Percentiles rank a stretch among this genome's conserved stretches.
Evolutionary conservation across 2,113 vertebrate species (phyloP).

Genomic region (Tauraco erythrolophus): DNA sequence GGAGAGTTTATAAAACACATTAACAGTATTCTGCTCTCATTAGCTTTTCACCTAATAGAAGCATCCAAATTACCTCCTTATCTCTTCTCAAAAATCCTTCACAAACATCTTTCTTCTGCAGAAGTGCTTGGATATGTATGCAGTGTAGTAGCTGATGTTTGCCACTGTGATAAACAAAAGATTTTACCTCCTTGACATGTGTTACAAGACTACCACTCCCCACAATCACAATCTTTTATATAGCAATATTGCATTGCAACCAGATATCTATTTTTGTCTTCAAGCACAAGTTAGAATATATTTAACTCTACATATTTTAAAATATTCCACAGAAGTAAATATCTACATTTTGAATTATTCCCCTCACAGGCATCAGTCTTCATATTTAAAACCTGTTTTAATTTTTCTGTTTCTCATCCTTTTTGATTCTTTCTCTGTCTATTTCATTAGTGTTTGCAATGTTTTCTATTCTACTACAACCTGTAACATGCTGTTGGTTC

Average conservation of each 20-base stretch:
- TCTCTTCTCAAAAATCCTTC: not conserved
- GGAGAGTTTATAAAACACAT: not conserved
- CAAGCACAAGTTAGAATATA: not conserved
- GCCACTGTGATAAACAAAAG: not conserved
- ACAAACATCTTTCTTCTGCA: not conserved
- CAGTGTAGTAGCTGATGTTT: not conserved
- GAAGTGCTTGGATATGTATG: not conserved
- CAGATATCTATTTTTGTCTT: constrained; percentile 8
- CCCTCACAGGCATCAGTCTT: not conserved
- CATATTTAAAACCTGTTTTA: not conserved
- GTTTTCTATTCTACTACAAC: not conserved
- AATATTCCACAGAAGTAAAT: not conserved
- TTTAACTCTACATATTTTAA: not conserved
- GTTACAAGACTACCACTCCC: not conserved
- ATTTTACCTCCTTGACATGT: not conserved
- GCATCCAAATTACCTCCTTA: not conserved
- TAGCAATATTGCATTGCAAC: not conserved
- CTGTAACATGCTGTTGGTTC: not conserved
- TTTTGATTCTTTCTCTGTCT: not conserved
- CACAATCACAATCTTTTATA: not conserved
- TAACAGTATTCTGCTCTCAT: not conserved
- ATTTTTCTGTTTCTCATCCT: not conserved
- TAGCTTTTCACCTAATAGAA: not conserved
- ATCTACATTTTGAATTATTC: not conserved
- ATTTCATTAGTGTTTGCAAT: not conserved